These are phyloP conservation scores for Pseudomugil gertrudae DNA, from an alignment of 2,797 vertebrate species.

Conservation along the genomic window DNA sequence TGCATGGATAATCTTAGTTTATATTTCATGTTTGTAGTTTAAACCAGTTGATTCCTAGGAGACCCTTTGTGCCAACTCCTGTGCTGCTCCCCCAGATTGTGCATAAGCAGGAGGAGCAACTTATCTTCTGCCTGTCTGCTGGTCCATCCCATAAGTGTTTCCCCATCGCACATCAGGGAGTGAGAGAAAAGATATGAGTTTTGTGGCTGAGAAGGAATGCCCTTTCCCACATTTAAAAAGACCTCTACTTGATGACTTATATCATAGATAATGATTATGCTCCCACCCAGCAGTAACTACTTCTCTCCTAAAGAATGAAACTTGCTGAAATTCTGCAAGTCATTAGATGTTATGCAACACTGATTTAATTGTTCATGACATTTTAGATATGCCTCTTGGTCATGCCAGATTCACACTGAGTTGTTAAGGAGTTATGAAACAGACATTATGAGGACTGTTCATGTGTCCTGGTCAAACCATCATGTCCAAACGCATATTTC, in stretches of 20 bases:
- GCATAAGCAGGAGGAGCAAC: neutral
- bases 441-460: neutral
- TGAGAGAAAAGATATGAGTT: neutral
- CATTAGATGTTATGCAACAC: neutral
- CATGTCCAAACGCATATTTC: neutral
- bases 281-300: slow-evolving; percentile 18
- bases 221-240: slow-evolving; percentile 43
- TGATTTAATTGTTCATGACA: slow-evolving; percentile 5
- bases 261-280: slow-evolving; percentile 30
- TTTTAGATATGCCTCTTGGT: neutral
- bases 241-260: slow-evolving; percentile 37
- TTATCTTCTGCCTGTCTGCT: neutral
- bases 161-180: neutral
- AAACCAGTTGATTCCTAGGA: neutral
- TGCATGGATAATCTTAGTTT: neutral
- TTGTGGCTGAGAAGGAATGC: slow-evolving; percentile 46
- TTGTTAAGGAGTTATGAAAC: neutral
- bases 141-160: neutral
- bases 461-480: neutral
- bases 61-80: neutral
- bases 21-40: neutral
- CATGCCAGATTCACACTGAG: neutral
- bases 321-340: neutral
- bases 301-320: slow-evolving; percentile 13
- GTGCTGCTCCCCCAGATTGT: neutral